Base-by-base conservation (phyloP, 2,888 invertebrate species). In the Netelia virgata region DNA sequence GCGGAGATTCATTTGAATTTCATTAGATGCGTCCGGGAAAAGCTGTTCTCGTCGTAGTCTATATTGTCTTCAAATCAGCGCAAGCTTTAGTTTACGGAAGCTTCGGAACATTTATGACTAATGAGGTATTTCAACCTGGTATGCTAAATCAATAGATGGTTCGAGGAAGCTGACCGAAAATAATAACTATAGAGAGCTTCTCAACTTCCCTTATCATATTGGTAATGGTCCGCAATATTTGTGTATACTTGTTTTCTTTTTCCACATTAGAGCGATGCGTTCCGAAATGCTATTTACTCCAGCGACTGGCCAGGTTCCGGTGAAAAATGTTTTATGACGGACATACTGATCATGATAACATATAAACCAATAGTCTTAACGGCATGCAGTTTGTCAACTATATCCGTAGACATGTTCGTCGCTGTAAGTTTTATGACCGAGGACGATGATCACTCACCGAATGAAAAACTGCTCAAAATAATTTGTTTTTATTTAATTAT, bases 1-100 rank as follows among this genome's bases (percentile, higher is more conserved):
- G 47, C 47, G 11, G 47, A 47, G 28, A 28, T 28, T 28, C 11
- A 14, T 47, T 14, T 47, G 14, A 47, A 47, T 11, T 47, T 47
- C 6, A 14, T 47, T 14, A 76, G 59, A 43, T 64, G 16, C 55
- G 28, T 10, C 41, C 57, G 3, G 47, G 28, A 47, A 43, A 55
- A 57, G 61, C 59, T 8, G n/a, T 47, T 8, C n/a, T n/a, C 10
- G 18, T 70, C 28, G 75, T 18, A 1, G 14, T 79, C 3, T 81
- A 81, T 14, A 64, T 86, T 20, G 9, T 83, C 3, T 23, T 76
- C 9, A 87, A 87, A 61, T 20, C 76, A 8, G 55, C 77, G 20
- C 87, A 85, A 73, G 73, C 85, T n/a, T 68, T 84, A 6, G 43
- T 69, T 9, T 84, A 82, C 61, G 77, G 77, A 6, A 77, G 73